Conservation (phyloP, 1,140 invertebrate genomes). For the Amyelois transitella region DNA sequence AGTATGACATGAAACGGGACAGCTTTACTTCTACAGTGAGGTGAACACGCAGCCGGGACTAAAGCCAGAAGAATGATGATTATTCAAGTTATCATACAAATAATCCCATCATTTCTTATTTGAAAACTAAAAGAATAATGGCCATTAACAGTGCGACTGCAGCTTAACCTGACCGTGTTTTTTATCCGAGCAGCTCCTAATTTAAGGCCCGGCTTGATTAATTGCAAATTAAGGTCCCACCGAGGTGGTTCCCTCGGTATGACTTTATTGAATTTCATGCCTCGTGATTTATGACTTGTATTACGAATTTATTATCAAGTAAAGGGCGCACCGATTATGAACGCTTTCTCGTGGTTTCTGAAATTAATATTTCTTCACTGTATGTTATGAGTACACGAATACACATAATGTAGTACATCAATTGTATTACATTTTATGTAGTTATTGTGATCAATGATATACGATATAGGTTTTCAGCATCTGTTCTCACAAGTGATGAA, state of each 20-base stretch:
- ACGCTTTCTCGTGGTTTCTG: constrained; percentile 7
- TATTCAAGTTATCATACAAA: too few species aligned
- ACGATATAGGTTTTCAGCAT: too few species aligned
- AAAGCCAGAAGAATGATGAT: too few species aligned
- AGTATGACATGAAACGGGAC: too few species aligned
- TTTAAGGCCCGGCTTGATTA: constrained; percentile 60
- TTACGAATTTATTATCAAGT: constrained; percentile 55
- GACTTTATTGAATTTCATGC: constrained; percentile 72
- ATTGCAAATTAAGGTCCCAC: constrained; percentile 68
- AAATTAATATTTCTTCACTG: neutral
- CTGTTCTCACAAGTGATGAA: too few species aligned
- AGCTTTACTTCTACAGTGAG: too few species aligned
- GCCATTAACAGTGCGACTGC: constrained; percentile 6
- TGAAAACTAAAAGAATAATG: too few species aligned
- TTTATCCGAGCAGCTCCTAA: constrained; percentile 55
- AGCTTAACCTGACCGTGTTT: constrained; percentile 32
- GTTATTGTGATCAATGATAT: too few species aligned
- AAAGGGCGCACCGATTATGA: constrained; percentile 21
- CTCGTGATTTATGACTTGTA: constrained; percentile 53
- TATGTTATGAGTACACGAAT: neutral
- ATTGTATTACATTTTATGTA: too few species aligned
- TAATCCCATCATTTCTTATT: too few species aligned
- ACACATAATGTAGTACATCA: too few species aligned
- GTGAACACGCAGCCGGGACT: too few species aligned
- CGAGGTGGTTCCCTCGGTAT: constrained; percentile 53